Evolutionary conservation across 2,888 invertebrate genomes (phyloP).

Genomic region (Ecdyonurus torrentis): DNA sequence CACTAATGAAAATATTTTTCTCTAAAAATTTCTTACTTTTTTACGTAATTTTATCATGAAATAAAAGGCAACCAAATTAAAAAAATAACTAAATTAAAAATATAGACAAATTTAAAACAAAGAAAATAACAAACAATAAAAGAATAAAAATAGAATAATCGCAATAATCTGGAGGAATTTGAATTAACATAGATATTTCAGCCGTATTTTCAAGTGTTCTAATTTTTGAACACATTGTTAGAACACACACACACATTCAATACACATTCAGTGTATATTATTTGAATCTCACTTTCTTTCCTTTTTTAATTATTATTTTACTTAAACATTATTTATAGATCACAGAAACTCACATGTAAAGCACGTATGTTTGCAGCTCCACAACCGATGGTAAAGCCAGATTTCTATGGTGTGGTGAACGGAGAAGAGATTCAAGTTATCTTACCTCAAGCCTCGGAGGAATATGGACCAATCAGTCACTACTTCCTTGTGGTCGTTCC

Average conservation of each 20-base stretch:
- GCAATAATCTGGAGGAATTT: too few relatives aligned
- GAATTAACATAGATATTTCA: too few relatives aligned
- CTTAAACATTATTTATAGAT: background rate
- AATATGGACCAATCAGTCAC: constrained; percentile 94
- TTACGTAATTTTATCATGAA: too few relatives aligned
- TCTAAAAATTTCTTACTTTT: too few relatives aligned
- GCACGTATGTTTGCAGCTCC: constrained; percentile 58
- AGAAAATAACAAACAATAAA: too few relatives aligned
- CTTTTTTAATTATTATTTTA: background rate
- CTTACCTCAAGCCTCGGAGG: constrained; percentile 89
- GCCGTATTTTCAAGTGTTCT: background rate
- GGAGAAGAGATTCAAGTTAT: constrained; percentile 80
- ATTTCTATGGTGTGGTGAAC: constrained; percentile 79
- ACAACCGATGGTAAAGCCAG: constrained; percentile 89
- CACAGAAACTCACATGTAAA: too few relatives aligned
- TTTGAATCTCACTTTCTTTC: background rate
- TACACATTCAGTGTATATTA: background rate
- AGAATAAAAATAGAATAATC: too few relatives aligned
- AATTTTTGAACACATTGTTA: background rate
- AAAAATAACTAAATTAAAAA: background rate
- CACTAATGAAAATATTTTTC: too few relatives aligned
- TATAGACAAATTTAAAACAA: background rate
- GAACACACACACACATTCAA: background rate
- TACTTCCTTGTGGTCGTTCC: constrained; percentile 94
- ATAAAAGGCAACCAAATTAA: too few relatives aligned